These are phyloP conservation scores for Hirtodrosophila duncani DNA, from an alignment of 2,888 invertebrate genomes.

Conservation along the genomic window DNA sequence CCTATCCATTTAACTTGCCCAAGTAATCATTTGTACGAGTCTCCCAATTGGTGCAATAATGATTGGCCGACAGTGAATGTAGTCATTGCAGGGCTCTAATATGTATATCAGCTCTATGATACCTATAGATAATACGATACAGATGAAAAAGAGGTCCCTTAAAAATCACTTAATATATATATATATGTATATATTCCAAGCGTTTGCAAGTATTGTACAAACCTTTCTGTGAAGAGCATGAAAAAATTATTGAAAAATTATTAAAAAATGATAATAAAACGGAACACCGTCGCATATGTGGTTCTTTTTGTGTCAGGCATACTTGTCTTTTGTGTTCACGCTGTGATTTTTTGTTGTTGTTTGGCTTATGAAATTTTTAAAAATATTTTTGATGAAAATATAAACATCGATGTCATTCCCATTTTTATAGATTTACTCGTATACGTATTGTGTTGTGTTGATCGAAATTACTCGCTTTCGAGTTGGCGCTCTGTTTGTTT, in stretches of 20 bases:
- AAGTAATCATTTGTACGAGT: too few species aligned
- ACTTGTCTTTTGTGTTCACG: neutral
- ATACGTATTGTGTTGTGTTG: conserved; percentile 19
- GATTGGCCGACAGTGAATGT: too few species aligned
- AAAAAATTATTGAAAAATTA: conserved; percentile 14
- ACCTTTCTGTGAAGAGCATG: conserved; percentile 11
- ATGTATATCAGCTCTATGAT: too few species aligned
- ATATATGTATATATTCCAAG: conserved; percentile 2
- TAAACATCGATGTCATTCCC: conserved; percentile 28
- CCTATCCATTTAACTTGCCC: too few species aligned
- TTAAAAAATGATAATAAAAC: conserved; percentile 8
- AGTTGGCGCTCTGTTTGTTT: conserved; percentile 35
- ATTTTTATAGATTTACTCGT: conserved; percentile 26
- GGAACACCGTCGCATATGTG: conserved; percentile 19
- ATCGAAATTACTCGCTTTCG: conserved; percentile 29
- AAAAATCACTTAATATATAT: too few species aligned
- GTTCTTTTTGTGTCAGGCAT: conserved; percentile 24
- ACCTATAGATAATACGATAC: too few species aligned
- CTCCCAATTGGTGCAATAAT: too few species aligned
- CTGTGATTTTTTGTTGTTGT: conserved; percentile 30
- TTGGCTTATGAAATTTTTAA: conserved; percentile 28
- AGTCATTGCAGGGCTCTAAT: too few species aligned
- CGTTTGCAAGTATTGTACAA: conserved; percentile 4
- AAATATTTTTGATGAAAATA: conserved; percentile 29
- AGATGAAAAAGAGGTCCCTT: too few species aligned